Base-by-base conservation (phyloP, 2,888 invertebrate genomes). In the Heliconius ethilla region DNA sequence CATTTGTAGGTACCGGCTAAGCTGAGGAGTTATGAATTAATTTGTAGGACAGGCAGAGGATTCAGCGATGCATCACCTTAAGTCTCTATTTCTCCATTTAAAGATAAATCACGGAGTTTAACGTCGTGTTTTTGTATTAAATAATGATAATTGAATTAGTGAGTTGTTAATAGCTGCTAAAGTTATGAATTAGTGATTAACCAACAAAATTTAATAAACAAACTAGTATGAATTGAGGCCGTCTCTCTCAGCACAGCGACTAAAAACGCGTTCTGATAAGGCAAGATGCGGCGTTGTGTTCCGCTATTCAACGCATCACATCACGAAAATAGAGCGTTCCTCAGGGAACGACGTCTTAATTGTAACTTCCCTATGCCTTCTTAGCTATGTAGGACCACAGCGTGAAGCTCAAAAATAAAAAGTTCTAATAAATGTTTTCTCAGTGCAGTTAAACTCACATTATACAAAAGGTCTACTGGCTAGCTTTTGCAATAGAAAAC, bases 381-480 rank as follows among this genome's bases (percentile, higher is more conserved):
- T 15, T 4, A 45, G 15, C 6, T 45, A 15, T 18, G 18, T 15
- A 18, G 45, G 5, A 45, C 15, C 15, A 45, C 6, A 45, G 6
- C 18, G 45, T 45, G 18, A 45, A 45, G 18, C 45, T 15, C 15
- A 15, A 45, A 45, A 15, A 45, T 15, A 45, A 45, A 45, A 15
- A 45, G 15, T 15, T 45, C 45, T 45, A 45, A 45, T 45, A 45
- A 45, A 45, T 15, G 15, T 15, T 45, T 45, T 45, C 45, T 67
- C 18, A 37, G 66, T n/a, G 66, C 33, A 29, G n/a, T 66, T 66
- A 66, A 66, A 66, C 22, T 59, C n/a, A 66, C 66, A 18, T 66
- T 67, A 59, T n/a, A 37, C 11, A 10, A n/a, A 37, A 67, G n/a
- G 37, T 37, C n/a, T 69, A 13, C 6, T 67, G 2, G 2, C 2